A percentile compares a stretch with the other conserved stretches of the same genome.
These are phyloP conservation scores for Linnaemya tessellans DNA, from an alignment of 2,888 invertebrate genomes.

Conservation along the genomic window DNA sequence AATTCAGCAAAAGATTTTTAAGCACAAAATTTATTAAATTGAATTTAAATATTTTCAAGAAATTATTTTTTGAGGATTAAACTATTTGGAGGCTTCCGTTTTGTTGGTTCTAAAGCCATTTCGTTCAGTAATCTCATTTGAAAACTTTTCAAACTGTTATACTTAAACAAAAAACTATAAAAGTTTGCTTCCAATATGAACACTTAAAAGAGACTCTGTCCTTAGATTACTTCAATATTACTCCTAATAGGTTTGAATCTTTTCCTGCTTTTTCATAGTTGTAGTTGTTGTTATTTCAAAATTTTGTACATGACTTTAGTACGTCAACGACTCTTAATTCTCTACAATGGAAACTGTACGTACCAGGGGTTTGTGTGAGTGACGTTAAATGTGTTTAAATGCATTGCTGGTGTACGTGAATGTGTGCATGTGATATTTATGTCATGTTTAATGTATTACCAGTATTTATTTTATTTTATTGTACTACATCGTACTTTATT, in stretches of 20 bases:
- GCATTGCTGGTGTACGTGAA: not conserved
- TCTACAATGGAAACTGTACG: slow-evolving; percentile 42
- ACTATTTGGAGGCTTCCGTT: too few species aligned
- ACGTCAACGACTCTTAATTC: slow-evolving; percentile 45
- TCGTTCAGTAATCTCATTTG: too few species aligned
- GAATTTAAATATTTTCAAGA: too few species aligned
- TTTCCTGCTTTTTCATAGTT: slow-evolving; percentile 27
- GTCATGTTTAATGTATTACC: slow-evolving; percentile 63
- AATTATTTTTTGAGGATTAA: too few species aligned
- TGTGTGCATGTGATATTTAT: slow-evolving; percentile 33
- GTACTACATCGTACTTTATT: slow-evolving; percentile 44
- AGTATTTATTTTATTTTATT: slow-evolving; percentile 41
- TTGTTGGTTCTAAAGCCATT: too few species aligned
- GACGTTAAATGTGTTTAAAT: not conserved
- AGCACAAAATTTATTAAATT: too few species aligned
- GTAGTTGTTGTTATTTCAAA: slow-evolving; percentile 33
- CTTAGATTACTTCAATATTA: not conserved
- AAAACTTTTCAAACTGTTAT: too few species aligned
- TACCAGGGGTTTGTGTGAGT: slow-evolving; percentile 27
- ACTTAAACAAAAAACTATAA: too few species aligned
- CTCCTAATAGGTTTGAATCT: not conserved
- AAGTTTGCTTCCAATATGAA: too few species aligned
- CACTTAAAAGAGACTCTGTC: not conserved
- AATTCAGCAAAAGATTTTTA: too few species aligned
- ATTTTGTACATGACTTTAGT: slow-evolving; percentile 48